Conservation (phyloP, 2,113 vertebrate genomes). For the Tetrao urogallus region DNA sequence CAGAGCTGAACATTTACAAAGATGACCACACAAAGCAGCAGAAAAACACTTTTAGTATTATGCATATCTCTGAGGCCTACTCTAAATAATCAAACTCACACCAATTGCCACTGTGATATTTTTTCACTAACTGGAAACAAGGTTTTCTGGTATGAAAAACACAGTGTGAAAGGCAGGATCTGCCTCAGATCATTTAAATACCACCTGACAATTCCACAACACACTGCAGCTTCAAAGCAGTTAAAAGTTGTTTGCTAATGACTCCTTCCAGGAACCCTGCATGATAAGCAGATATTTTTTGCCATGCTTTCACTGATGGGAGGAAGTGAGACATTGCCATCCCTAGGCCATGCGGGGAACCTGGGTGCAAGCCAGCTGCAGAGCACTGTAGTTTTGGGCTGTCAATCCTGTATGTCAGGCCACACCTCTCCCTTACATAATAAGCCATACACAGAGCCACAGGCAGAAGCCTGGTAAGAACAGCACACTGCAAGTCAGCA, state of each 20-base stretch:
- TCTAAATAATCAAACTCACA: background rate
- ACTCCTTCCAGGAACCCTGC: background rate
- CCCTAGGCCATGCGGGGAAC: background rate
- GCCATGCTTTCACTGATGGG: rapidly evolving
- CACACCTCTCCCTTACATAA: background rate
- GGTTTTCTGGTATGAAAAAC: background rate
- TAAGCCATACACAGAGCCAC: background rate
- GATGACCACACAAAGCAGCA: background rate
- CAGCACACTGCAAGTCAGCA: background rate
- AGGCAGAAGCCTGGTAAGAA: background rate
- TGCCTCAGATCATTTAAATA: background rate
- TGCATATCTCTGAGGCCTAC: background rate
- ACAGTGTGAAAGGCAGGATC: background rate
- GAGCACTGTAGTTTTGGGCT: rapidly evolving
- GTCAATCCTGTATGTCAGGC: background rate
- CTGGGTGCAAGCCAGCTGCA: background rate
- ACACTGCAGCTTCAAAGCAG: background rate
- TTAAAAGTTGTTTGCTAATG: background rate
- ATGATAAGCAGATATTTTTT: background rate
- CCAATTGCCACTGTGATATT: background rate
- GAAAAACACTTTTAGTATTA: background rate
- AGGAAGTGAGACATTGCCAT: background rate
- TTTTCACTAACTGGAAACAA: background rate
- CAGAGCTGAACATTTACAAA: background rate
- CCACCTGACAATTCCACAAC: background rate